Conservation (phyloP, 2,797 vertebrate genomes). For the Cossypha polioptera region DNA sequence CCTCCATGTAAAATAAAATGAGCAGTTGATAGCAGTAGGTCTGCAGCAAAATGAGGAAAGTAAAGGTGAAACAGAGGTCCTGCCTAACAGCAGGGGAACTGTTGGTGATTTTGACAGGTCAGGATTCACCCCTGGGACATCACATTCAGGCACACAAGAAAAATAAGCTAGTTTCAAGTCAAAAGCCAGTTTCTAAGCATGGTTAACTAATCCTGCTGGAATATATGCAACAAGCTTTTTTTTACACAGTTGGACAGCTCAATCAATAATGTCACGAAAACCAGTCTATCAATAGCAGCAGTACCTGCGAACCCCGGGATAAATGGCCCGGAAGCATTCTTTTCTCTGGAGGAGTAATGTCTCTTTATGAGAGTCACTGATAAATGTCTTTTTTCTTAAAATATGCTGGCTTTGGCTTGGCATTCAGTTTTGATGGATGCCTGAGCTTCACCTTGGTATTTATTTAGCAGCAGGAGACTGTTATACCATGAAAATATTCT, state of each 20-base stretch:
- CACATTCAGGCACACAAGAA: background rate
- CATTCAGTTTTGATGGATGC: constrained; percentile 48
- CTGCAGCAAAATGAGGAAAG: background rate
- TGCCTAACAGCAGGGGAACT: rapidly evolving
- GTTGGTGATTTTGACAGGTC: background rate
- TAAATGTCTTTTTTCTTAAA: constrained; percentile 4
- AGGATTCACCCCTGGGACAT: background rate
- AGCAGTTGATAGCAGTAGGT: rapidly evolving
- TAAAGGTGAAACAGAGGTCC: rapidly evolving
- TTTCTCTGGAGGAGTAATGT: background rate
- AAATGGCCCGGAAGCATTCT: background rate
- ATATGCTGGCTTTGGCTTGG: background rate
- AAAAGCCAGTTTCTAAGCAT: background rate
- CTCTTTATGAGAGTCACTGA: background rate
- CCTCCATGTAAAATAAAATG: background rate
- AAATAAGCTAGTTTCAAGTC: background rate
- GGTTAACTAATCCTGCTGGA: background rate
- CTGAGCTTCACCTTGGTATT: constrained; percentile 38
- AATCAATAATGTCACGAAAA: background rate
- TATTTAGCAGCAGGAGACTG: constrained; percentile 6
- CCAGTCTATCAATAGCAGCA: background rate
- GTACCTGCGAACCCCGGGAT: background rate
- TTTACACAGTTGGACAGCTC: background rate
- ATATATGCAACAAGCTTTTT: background rate
- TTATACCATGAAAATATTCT: constrained; percentile 22